These are phyloP conservation scores for Tachyglossus aculeatus DNA, from an alignment of 2,797 vertebrate genomes.

Conservation along the genomic window DNA sequence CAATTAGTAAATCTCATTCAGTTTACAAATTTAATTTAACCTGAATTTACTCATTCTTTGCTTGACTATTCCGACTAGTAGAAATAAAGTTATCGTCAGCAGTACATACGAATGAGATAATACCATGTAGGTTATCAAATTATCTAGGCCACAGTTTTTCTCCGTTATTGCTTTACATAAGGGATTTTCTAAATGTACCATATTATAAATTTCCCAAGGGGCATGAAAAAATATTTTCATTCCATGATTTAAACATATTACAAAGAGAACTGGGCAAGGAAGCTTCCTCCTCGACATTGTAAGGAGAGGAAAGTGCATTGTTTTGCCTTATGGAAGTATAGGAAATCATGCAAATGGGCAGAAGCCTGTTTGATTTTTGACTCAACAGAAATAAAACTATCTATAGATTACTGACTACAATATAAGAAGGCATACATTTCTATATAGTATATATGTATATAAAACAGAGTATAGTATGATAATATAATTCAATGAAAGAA, in stretches of 20 bases:
- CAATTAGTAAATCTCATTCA: neutral
- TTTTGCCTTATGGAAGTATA: neutral
- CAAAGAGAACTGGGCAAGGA: neutral
- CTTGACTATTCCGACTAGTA: neutral
- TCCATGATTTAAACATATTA: slow-evolving; percentile 15
- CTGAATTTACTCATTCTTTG: slow-evolving; percentile 4
- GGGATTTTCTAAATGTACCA: neutral
- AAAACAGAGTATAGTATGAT: no score
- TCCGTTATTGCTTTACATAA: slow-evolving; percentile 18
- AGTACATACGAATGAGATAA: slow-evolving; percentile 12
- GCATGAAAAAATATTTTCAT: slow-evolving; percentile 2
- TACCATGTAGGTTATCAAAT: slow-evolving; percentile 4
- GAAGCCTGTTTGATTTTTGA: slow-evolving; percentile 3
- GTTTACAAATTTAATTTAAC: neutral
- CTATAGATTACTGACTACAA: neutral
- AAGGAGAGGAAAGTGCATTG: neutral
- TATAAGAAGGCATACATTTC: neutral
- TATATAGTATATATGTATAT: no score
- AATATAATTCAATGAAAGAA: no score
- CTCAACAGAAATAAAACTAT: neutral
- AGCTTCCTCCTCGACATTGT: neutral
- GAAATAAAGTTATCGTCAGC: slow-evolving; percentile 14
- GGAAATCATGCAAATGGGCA: neutral
- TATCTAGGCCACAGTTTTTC: slow-evolving; percentile 3
- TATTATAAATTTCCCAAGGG: slow-evolving; percentile 14